Evolutionary conservation across 1,140 invertebrate species (phyloP).

Genomic region (Nixonia krombeini): DNA sequence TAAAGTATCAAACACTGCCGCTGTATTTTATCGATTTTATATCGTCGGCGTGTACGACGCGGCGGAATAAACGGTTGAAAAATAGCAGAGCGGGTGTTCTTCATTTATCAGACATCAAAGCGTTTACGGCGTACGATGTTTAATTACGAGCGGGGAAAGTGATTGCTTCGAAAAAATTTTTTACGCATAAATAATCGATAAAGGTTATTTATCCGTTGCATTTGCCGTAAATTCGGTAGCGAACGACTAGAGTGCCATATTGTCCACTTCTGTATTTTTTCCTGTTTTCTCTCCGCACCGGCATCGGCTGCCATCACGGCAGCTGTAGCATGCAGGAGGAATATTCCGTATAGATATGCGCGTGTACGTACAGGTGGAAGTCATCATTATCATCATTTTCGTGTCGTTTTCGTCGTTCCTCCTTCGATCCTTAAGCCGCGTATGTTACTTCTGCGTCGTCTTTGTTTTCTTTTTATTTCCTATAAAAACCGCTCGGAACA

Average conservation of each 20-base stretch:
- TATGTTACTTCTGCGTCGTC: slow-evolving; percentile 30
- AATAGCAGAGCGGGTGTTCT: too few species aligned
- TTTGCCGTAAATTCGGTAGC: background rate
- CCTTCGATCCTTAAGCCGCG: slow-evolving; percentile 23
- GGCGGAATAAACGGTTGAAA: too few species aligned
- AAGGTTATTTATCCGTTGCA: too few species aligned
- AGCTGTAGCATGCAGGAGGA: slow-evolving; percentile 40
- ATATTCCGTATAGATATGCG: slow-evolving; percentile 31
- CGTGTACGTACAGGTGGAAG: slow-evolving; percentile 46
- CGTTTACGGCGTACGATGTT: too few species aligned
- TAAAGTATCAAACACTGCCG: too few species aligned
- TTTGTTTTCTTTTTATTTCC: slow-evolving; percentile 11
- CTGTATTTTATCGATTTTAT: too few species aligned
- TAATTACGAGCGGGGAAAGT: too few species aligned
- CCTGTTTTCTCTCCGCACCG: slow-evolving; percentile 23
- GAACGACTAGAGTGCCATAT: background rate
- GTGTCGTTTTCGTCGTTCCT: slow-evolving; percentile 41
- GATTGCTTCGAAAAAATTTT: background rate
- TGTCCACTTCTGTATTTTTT: slow-evolving; percentile 1
- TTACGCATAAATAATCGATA: too few species aligned
- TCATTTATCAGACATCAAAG: too few species aligned
- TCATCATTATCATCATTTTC: slow-evolving; percentile 32
- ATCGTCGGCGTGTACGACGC: too few species aligned
- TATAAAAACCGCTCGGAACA: slow-evolving; percentile 9
- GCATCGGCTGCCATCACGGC: slow-evolving; percentile 28